These are phyloP conservation scores for Misgurnus anguillicaudatus DNA, from an alignment of 2,113 vertebrate genomes.

Conservation along the genomic window DNA sequence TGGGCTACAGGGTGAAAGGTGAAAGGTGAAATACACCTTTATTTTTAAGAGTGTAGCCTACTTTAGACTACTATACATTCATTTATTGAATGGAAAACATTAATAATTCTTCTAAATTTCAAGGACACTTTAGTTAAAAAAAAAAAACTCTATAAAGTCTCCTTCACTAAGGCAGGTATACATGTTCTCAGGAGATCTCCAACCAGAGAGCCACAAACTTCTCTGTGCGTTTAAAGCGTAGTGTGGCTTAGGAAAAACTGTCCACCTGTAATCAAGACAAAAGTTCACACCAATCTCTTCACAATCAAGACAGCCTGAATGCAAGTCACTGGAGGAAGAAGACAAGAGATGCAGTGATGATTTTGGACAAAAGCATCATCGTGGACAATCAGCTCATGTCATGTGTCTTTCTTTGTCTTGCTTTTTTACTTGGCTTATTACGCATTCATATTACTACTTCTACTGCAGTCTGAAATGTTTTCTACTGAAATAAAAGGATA, in stretches of 20 bases:
- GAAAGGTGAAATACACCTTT: no score
- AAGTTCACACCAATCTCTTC: constrained; percentile 18
- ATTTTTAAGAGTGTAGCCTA: no score
- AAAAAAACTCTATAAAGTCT: no score
- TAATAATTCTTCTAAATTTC: no score
- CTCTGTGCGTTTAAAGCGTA: neutral
- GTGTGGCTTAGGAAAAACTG: neutral
- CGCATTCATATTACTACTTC: neutral
- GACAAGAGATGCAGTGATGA: constrained; percentile 11
- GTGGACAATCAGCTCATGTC: constrained; percentile 26
- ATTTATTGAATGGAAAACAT: no score
- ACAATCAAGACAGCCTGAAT: constrained; percentile 28
- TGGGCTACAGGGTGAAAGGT: no score
- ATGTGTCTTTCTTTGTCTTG: neutral
- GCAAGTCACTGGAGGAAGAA: constrained; percentile 6
- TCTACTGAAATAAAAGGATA: neutral
- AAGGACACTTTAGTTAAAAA: no score
- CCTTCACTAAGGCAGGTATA: no score
- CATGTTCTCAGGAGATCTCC: no score
- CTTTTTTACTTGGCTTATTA: neutral
- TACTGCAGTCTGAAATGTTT: neutral
- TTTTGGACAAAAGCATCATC: constrained; percentile 16
- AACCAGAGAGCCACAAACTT: no score
- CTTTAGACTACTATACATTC: no score
- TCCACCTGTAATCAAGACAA: constrained; percentile 20